Base-by-base conservation (phyloP, 2,888 invertebrate genomes). In the Drosophila neotestacea region DNA sequence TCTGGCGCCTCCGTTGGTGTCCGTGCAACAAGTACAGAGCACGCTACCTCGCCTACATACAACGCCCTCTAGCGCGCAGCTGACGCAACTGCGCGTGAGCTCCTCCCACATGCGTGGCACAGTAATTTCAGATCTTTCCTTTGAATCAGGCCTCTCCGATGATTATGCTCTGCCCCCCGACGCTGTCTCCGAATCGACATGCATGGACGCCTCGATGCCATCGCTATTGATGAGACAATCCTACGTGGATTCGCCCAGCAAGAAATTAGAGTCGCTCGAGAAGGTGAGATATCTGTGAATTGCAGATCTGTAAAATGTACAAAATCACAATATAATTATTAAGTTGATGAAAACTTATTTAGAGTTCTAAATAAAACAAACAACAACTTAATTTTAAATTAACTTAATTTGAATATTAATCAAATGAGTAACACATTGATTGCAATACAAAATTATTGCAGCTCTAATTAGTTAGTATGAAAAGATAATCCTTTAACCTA, bases 101-200 rank as follows among this genome's bases (percentile, higher is more conserved):
- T 65, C 80, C 70, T 65, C 80, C 70, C 90, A 89, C 85, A 87
- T 91, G 86, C 91, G 92, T 91, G 91, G 91, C 91, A 91, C 91
- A 92, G 94, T 93, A 92, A 93, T 94, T 94, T 92, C 94, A 97
- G 97, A 97, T 93, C 96, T 96, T 78, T 97, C 97, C 69, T 96
- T 97, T 93, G 98, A 98, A 93, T 97, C 97, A 64, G 97, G 98
- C 86, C 96, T 97, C 94, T 98, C 98, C 38, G 98, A 98, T 92
- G 98, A 98, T 94, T 98, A 98, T 93, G 98, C 98, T 66, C 96
- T 98, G 89, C 98, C 98, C 9, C 98, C 98, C 9, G 98, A 98
- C 93, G 98, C 98, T 0, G 94, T 97, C 16, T 97, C 97, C 68
- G 96, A 96, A 92, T 96, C 96, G 46, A 95, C 95, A 9, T 95